These are phyloP conservation scores for Bungarus multicinctus DNA, from an alignment of 2,113 vertebrate genomes.

Conservation along the genomic window DNA sequence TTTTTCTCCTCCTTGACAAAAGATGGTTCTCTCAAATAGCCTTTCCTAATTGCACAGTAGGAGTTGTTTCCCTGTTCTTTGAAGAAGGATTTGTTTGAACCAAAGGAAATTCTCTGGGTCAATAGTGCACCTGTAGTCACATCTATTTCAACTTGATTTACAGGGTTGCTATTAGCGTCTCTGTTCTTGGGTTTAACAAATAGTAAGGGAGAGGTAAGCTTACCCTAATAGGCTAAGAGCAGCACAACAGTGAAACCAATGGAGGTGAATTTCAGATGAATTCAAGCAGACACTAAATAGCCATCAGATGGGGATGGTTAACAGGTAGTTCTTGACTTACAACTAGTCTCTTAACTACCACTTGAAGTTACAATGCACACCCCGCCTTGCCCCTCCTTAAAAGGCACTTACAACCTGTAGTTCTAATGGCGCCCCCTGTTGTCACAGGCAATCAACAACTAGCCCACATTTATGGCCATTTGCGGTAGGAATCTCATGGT, in stretches of 20 bases:
- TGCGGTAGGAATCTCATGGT: no score
- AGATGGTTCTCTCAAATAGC: not conserved
- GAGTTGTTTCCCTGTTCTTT: not conserved
- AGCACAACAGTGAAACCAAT: not conserved
- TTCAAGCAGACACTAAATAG: not conserved
- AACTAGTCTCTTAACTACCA: no score
- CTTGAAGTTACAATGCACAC: no score
- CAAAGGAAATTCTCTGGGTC: conserved; percentile 5
- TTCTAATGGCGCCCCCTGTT: no score
- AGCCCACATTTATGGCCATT: no score
- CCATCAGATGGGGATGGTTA: not conserved
- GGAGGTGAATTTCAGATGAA: not conserved
- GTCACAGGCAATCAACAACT: no score
- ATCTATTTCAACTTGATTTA: conserved; percentile 11
- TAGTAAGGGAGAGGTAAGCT: not conserved
- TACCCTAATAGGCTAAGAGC: not conserved
- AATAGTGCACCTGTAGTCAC: not conserved
- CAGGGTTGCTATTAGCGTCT: not conserved
- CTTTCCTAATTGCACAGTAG: not conserved
- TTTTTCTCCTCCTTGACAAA: not conserved
- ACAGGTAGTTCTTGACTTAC: no score
- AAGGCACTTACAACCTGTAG: no score
- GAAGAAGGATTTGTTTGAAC: not conserved
- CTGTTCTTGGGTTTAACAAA: not conserved
- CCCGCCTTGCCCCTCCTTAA: no score